Conservation (phyloP, 2,113 vertebrate species). For the Burhinus oedicnemus region DNA sequence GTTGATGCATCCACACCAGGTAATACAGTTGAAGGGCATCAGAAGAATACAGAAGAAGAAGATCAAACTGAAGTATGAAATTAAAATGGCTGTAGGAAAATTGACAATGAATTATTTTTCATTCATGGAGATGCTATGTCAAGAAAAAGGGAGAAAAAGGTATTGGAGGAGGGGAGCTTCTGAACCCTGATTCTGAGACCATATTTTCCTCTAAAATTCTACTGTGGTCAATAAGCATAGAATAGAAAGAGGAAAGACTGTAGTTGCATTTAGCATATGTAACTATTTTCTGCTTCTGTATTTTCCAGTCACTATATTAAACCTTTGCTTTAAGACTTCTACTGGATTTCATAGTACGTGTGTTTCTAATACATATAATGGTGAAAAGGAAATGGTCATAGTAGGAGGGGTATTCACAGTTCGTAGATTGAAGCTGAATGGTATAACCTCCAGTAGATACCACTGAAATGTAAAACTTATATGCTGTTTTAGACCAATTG, state of each 20-base stretch:
- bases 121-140: background rate
- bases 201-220: background rate
- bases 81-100: background rate
- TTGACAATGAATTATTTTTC: background rate
- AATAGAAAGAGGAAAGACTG: background rate
- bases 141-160: background rate
- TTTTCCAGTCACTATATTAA: background rate
- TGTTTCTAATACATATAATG: background rate
- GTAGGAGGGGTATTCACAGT: background rate
- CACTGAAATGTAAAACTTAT: background rate
- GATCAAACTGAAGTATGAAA: constrained; percentile 6
- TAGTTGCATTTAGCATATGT: background rate
- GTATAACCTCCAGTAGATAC: background rate
- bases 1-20: background rate
- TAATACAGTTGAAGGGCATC: background rate
- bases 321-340: background rate
- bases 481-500: background rate
- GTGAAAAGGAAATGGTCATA: background rate
- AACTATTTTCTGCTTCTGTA: background rate
- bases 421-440: background rate
- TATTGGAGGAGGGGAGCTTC: background rate
- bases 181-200: background rate
- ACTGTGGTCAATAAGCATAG: background rate
- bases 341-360: background rate
- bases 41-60: background rate